Conservation (phyloP, 2,113 vertebrate genomes). For the Erythrocercus mccallii region DNA sequence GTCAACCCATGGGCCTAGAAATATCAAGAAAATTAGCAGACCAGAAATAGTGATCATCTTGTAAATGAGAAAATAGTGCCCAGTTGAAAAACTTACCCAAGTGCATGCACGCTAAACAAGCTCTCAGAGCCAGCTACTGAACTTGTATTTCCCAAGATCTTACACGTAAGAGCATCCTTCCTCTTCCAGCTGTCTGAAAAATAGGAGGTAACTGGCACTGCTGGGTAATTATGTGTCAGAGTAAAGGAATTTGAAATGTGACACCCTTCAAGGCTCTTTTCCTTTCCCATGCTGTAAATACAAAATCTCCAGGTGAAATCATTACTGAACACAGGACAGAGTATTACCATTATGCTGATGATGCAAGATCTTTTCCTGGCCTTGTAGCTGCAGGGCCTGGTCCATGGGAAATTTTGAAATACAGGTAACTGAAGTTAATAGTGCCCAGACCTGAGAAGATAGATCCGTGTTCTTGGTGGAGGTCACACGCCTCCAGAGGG, state of each 20-base stretch:
- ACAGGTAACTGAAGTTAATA: background rate
- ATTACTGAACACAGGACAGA: background rate
- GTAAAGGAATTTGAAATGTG: background rate
- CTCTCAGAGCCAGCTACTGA: background rate
- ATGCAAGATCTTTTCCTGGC: background rate
- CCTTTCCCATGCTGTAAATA: conserved; percentile 12
- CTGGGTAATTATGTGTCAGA: background rate
- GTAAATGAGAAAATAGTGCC: background rate
- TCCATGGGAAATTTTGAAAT: background rate
- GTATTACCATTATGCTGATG: background rate
- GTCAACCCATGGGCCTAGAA: background rate
- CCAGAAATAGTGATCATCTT: background rate
- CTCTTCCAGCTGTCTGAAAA: background rate
- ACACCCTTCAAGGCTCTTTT: background rate
- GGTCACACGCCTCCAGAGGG: background rate
- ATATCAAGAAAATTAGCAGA: background rate
- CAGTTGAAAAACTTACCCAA: background rate
- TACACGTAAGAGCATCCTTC: background rate
- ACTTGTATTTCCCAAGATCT: background rate
- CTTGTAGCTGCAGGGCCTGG: background rate
- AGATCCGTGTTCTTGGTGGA: background rate
- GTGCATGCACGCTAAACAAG: background rate
- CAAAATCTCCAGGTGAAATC: background rate
- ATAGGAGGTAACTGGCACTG: background rate
- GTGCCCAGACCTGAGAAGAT: background rate